Base-by-base conservation (phyloP, 2,797 vertebrate genomes). In the Valencia hispanica region DNA sequence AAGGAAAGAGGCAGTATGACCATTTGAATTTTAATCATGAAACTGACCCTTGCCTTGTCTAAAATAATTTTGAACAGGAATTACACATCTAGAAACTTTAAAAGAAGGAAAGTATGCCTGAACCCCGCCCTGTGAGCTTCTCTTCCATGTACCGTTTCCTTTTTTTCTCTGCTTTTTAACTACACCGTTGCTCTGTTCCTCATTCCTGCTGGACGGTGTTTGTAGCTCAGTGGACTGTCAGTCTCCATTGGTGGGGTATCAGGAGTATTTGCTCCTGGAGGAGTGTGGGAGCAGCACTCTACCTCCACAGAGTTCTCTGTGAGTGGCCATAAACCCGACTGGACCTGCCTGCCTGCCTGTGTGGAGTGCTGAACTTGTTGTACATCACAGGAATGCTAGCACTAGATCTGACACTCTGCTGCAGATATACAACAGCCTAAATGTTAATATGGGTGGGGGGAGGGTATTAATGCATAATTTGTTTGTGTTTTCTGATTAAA, bases 271-370 rank as follows among this genome's bases (percentile, higher is more conserved):
- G 86, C 97, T 99, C 68, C 95, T 99, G 91, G 97, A 99, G 96
- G 97, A 99, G 92, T 99, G 97, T 96, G 97, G 97, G 95, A 99
- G 97, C 97, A 98, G 95, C 96, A 96, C 95, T 93, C 94, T 96
- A 92, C 87, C 91, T 91, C 93, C 89, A 81, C 93, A 94, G 89
- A 85, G 91, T 89, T 92, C 92, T 93, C 89, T 93, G 95, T 99
- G 96, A 96, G 95, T 96, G 94, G 88, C 92, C 85, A 88, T 91
- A 89, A 84, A 45, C 74, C 55, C 84, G 84, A 87, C 88, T 92
- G 89, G 85, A 90, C 66, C 78, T 82, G 92, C 92, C 88, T 92
- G 91, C 84, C 78, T 92, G 91, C 84, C 79, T 84, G 90, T 93
- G 88, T 94, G 90, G 47, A 89, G 88, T 91, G 87, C 74, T 81